Conservation (phyloP, 1,140 invertebrate genomes). For the Halyomorpha halys region DNA sequence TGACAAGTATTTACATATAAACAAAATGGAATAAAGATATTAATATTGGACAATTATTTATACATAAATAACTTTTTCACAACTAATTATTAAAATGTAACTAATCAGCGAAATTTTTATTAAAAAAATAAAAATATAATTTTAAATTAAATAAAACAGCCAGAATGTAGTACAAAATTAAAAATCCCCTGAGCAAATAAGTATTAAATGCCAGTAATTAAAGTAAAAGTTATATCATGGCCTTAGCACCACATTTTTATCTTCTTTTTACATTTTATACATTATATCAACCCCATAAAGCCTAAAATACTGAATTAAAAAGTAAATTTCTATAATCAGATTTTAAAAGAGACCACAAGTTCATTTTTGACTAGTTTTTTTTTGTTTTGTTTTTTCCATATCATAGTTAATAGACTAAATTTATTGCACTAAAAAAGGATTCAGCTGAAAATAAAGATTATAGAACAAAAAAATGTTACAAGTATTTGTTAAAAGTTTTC, state of each 20-base stretch:
- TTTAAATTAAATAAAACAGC: neutral
- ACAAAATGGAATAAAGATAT: neutral
- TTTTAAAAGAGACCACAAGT: constrained; percentile 6
- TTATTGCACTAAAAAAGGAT: no score
- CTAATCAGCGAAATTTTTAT: neutral
- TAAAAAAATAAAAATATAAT: neutral
- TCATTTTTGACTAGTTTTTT: constrained; percentile 2
- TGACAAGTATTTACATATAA: constrained; percentile 3
- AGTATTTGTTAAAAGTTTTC: no score
- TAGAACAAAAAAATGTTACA: no score
- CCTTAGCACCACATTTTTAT: no score
- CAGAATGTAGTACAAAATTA: constrained; percentile 6
- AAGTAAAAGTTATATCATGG: neutral
- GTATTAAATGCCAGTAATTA: constrained; percentile 15
- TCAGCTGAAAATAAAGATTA: no score
- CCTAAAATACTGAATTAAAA: constrained; percentile 12
- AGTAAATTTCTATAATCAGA: neutral
- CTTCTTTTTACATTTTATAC: no score
- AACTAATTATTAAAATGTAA: neutral
- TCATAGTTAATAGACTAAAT: no score
- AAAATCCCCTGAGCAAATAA: constrained; percentile 13
- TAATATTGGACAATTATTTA: neutral
- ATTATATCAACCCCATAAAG: neutral
- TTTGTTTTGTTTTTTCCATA: neutral
- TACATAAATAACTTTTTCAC: neutral